phyloP scores from a whole-genome alignment of 2,797 vertebrate genomes.

The Pteronotus mesoamericanus region DNA sequence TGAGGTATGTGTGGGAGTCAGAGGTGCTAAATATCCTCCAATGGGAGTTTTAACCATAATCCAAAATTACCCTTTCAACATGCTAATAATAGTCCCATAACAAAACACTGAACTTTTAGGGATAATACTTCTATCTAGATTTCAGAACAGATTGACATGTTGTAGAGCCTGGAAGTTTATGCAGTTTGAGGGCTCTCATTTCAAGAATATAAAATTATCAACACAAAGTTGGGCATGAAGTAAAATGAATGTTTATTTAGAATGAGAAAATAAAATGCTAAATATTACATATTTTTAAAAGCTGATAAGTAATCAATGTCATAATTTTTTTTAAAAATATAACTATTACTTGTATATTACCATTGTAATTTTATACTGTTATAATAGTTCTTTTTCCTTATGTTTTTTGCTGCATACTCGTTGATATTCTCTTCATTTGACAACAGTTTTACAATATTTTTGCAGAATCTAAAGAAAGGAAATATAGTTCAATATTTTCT shows the following conservation, averaged over 20 bases:
- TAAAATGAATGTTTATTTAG: neutral
- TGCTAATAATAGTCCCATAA: neutral
- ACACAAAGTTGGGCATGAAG: neutral
- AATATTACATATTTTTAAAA: neutral
- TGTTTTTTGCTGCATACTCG: neutral
- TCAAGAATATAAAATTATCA: neutral
- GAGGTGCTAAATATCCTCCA: neutral
- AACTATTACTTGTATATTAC: neutral
- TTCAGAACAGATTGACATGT: neutral
- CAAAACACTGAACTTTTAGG: neutral
- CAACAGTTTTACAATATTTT: neutral
- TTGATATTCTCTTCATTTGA: neutral
- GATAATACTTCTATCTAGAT: neutral
- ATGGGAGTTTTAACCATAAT: neutral
- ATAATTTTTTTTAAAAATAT: neutral
- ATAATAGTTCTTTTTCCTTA: neutral
- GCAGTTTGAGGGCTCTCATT: neutral
- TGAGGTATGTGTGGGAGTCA: too few relatives aligned
- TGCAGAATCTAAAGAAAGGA: neutral
- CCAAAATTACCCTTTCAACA: neutral
- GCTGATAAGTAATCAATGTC: neutral
- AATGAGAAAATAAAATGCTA: neutral
- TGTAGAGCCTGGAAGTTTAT: neutral
- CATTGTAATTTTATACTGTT: neutral
- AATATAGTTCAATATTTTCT: neutral